Evolutionary conservation across 2,797 vertebrate species (phyloP).

Genomic region (Gambelia wislizenii): DNA sequence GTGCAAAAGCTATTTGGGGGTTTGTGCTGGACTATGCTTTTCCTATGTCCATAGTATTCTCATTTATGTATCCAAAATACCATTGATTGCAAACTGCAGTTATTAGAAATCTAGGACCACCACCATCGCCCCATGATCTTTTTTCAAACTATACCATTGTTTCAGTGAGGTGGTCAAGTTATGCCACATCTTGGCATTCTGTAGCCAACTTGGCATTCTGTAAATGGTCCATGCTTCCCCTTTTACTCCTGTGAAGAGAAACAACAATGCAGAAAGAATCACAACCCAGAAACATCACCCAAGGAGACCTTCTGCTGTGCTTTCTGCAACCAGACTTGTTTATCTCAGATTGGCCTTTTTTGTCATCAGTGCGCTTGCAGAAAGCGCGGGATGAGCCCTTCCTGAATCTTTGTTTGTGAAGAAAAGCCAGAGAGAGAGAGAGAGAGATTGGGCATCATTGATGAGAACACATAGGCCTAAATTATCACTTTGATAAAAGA

Average conservation of each 20-base stretch:
- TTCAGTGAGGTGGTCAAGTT: neutral
- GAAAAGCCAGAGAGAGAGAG: too few species aligned
- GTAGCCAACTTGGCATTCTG: neutral
- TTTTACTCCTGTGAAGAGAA: too few species aligned
- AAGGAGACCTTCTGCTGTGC: too few species aligned
- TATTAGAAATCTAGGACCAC: neutral
- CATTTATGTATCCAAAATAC: neutral
- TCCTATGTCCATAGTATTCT: neutral
- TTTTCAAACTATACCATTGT: neutral
- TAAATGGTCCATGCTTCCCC: neutral
- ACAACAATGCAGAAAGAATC: too few species aligned
- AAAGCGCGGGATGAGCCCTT: too few species aligned
- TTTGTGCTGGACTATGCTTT: neutral
- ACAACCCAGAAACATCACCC: too few species aligned
- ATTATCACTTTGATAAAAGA: slow-evolving; percentile 49
- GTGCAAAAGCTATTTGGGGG: neutral
- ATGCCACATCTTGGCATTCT: neutral
- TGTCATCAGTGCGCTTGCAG: too few species aligned
- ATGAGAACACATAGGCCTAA: slow-evolving; percentile 26
- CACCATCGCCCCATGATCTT: neutral
- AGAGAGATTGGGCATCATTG: neutral
- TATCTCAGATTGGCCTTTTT: too few species aligned
- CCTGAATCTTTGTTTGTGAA: too few species aligned
- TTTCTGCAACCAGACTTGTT: too few species aligned
- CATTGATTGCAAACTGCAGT: neutral